Evolutionary conservation across 2,888 invertebrate genomes (phyloP).

Genomic region (Tenodera sinensis): DNA sequence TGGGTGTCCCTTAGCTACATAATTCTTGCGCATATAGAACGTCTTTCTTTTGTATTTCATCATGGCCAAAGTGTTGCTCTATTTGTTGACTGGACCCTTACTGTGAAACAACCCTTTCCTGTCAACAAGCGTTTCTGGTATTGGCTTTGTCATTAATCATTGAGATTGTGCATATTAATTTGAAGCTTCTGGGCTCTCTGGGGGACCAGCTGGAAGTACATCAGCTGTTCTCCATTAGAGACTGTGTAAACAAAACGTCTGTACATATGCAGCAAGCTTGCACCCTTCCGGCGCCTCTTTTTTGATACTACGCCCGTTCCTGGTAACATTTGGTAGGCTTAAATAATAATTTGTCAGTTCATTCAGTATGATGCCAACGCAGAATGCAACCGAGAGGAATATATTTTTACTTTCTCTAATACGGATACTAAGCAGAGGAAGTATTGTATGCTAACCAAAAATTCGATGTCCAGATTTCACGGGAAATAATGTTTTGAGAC

Average conservation of each 20-base stretch:
- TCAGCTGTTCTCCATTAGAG: neutral
- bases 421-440: no score
- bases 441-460: no score
- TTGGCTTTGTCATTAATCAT: neutral
- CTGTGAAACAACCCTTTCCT: neutral
- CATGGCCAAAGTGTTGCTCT: no score
- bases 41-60: no score
- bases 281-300: neutral
- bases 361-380: no score
- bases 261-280: neutral
- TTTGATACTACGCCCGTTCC: neutral
- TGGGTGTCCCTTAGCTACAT: no score
- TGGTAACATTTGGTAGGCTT: neutral
- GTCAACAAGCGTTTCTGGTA: neutral
- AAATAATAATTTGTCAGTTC: neutral
- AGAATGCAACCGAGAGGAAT: no score
- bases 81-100: neutral
- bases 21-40: no score
- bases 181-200: neutral
- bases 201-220: neutral
- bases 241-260: neutral
- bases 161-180: neutral
- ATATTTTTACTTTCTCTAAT: no score
- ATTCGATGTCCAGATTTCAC: no score
- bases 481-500: no score